phyloP scores from a whole-genome alignment of 2,797 vertebrate genomes.

The Anguilla anguilla region DNA sequence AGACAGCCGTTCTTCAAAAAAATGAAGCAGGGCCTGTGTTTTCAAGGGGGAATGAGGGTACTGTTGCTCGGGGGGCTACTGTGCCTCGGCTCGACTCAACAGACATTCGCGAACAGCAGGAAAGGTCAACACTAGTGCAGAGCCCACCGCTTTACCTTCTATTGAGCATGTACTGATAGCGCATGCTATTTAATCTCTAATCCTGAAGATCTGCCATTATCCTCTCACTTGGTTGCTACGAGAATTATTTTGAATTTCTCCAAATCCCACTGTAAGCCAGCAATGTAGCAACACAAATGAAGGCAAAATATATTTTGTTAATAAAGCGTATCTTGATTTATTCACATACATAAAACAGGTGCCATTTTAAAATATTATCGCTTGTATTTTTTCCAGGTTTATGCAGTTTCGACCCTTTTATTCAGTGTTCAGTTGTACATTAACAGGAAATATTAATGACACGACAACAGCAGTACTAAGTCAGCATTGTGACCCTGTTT shows the following conservation, averaged over 20 bases:
- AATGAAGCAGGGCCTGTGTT: slow-evolving; percentile 12
- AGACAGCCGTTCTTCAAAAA: not conserved
- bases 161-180: slow-evolving; percentile 43
- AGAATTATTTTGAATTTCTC: slow-evolving; percentile 15
- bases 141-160: slow-evolving; percentile 41
- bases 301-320: not conserved
- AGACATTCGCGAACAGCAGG: slow-evolving; percentile 29
- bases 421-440: slow-evolving; percentile 25
- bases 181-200: slow-evolving; percentile 46
- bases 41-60: slow-evolving; percentile 35
- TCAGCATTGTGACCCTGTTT: slow-evolving; percentile 41
- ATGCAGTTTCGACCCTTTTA: not conserved
- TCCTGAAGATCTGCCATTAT: slow-evolving; percentile 24
- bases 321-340: not conserved
- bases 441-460: slow-evolving; percentile 3
- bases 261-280: slow-evolving; percentile 5
- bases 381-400: not conserved
- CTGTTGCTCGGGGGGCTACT: slow-evolving; percentile 16
- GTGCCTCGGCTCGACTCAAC: slow-evolving; percentile 29
- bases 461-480: slow-evolving; percentile 32
- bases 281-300: slow-evolving; percentile 13
- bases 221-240: slow-evolving; percentile 21
- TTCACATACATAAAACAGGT: slow-evolving; percentile 9
- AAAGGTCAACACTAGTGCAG: slow-evolving; percentile 35
- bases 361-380: not conserved